Conservation (phyloP, 35 echinoderm and acorn worm genomes). For the Stichopus chloronotus region DNA sequence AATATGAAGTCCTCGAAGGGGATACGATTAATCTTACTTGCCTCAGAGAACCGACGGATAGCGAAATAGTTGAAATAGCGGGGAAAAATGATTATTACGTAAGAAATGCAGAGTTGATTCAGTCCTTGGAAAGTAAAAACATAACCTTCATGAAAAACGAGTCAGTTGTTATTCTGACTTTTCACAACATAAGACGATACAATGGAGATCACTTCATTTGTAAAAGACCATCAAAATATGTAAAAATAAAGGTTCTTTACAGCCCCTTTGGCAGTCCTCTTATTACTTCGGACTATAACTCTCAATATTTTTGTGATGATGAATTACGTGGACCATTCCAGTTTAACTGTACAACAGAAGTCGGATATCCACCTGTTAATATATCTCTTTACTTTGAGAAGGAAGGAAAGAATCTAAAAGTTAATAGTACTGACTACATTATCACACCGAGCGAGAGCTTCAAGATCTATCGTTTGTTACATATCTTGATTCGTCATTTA, state of each 20-base stretch:
- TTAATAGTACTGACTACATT: too few relatives aligned
- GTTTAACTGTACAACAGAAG: conserved; percentile 20
- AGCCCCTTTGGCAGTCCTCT: neutral
- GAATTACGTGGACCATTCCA: neutral
- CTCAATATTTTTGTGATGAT: neutral
- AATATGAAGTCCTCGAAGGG: neutral
- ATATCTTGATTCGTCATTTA: too few relatives aligned
- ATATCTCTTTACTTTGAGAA: neutral
- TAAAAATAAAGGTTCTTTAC: neutral
- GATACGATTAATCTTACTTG: neutral
- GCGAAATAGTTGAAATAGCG: neutral
- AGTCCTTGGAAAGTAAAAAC: neutral
- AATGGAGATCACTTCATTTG: neutral
- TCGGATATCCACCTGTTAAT: neutral
- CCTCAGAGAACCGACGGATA: neutral
- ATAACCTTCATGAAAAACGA: neutral
- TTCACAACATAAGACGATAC: neutral
- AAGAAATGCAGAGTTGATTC: neutral
- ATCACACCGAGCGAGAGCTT: too few relatives aligned
- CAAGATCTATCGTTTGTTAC: too few relatives aligned
- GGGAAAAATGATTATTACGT: neutral
- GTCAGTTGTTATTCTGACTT: neutral
- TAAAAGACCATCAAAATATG: neutral
- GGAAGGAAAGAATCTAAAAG: too few relatives aligned
- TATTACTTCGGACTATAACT: neutral